Evolutionary conservation across 92 coral and sea anemone species (phyloP).

Genomic region (Blastomussa wellsi): DNA sequence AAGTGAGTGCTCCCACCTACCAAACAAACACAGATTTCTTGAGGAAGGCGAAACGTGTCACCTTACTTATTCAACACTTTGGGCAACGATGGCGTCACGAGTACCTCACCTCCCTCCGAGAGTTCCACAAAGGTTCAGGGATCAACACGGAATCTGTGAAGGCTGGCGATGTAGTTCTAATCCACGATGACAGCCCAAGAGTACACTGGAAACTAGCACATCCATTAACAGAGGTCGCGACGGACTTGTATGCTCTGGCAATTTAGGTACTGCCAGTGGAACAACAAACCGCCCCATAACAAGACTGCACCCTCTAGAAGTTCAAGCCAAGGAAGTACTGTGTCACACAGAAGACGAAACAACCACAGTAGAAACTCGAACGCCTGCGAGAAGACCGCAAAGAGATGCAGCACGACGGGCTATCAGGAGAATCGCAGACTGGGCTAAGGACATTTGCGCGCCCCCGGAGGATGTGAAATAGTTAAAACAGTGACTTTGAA

Average conservation of each 20-base stretch:
- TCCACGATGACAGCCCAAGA: too few relatives aligned
- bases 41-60: slow-evolving; percentile 31
- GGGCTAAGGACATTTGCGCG: background rate
- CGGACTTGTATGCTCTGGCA: slow-evolving; percentile 14
- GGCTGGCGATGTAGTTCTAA: too few relatives aligned
- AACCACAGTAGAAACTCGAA: background rate
- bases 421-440: background rate
- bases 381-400: slow-evolving; percentile 1
- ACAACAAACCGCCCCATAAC: slow-evolving; percentile 41
- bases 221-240: slow-evolving; percentile 18
- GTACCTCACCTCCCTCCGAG: too few relatives aligned
- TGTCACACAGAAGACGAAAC: background rate
- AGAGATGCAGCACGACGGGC: slow-evolving; percentile 9
- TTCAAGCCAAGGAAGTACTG: slow-evolving; percentile 3
- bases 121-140: too few relatives aligned
- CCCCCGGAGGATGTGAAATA: background rate
- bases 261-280: slow-evolving; percentile 1
- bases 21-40: slow-evolving; percentile 30
- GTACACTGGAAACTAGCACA: slow-evolving; percentile 16
- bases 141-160: too few relatives aligned
- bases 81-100: too few relatives aligned
- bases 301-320: slow-evolving; percentile 32
- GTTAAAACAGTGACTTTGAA: too few relatives aligned
- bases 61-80: slow-evolving; percentile 47
- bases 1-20: slow-evolving; percentile 45